Percentiles rank a stretch among this genome's conserved stretches.
Conservation (phyloP, 2,113 vertebrate genomes). For the Balaeniceps rex region DNA sequence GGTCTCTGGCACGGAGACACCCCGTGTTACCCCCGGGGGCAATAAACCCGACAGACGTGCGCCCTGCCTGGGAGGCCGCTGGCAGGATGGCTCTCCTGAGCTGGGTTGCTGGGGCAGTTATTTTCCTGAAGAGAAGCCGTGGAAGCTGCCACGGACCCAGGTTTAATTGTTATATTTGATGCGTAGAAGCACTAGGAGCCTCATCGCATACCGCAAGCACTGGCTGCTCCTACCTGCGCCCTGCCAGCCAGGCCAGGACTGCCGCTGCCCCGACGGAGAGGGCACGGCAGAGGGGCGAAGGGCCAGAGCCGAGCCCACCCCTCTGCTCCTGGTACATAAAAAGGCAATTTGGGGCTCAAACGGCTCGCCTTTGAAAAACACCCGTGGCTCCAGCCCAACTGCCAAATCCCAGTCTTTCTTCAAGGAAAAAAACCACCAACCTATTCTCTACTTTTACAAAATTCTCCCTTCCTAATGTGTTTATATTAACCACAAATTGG, state of each 20-base stretch:
- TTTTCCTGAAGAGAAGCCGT: background rate
- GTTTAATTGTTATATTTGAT: too few relatives aligned
- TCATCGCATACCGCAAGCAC: rapidly evolving
- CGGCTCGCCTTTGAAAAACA: background rate
- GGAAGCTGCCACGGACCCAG: too few relatives aligned
- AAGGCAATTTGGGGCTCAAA: background rate
- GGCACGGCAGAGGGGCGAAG: rapidly evolving
- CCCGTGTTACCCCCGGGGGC: background rate
- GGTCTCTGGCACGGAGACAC: background rate
- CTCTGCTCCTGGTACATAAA: rapidly evolving
- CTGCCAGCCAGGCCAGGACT: background rate
- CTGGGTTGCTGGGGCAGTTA: background rate
- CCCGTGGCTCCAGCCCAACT: background rate
- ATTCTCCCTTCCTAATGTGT: background rate
- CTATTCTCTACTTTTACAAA: background rate
- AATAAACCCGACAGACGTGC: rapidly evolving
- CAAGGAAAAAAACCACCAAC: background rate
- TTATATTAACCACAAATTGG: background rate
- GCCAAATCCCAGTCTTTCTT: background rate
- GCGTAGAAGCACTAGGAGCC: rapidly evolving
- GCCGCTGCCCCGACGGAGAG: too few relatives aligned
- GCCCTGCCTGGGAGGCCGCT: background rate
- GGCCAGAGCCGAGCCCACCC: background rate
- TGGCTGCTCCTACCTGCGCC: background rate
- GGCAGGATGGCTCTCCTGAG: background rate